Evolutionary conservation across 2,797 vertebrate species (phyloP).

Genomic region (Pempheris klunzingeri): DNA sequence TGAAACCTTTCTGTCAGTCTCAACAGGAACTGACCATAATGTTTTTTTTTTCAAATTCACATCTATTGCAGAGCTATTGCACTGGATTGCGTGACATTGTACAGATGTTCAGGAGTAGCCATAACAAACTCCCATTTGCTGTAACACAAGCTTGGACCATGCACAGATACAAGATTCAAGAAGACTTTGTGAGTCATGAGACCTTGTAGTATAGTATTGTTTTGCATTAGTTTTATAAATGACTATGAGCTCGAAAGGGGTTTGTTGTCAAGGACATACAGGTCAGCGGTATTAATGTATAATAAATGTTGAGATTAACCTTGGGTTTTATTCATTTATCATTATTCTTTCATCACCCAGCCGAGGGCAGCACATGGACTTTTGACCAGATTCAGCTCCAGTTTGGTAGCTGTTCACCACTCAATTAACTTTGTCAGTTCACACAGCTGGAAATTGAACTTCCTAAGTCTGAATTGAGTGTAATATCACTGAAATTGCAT

Average conservation of each 20-base stretch:
- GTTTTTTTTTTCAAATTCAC: no score
- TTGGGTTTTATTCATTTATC: conserved; percentile 66
- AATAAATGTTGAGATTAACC: conserved; percentile 64
- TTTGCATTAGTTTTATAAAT: conserved; percentile 32
- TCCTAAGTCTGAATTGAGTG: neutral
- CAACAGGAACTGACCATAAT: conserved; percentile 23
- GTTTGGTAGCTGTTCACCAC: conserved; percentile 16
- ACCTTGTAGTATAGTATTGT: neutral
- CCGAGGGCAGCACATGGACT: neutral
- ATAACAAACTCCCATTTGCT: conserved; percentile 46
- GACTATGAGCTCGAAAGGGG: conserved; percentile 20
- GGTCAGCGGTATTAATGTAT: conserved; percentile 26
- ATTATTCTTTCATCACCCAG: conserved; percentile 61
- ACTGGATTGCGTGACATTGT: conserved; percentile 41
- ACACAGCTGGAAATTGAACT: neutral
- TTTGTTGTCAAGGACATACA: conserved; percentile 28
- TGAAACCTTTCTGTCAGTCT: conserved; percentile 10
- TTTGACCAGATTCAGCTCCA: conserved; percentile 20
- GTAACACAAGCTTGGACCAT: conserved; percentile 7
- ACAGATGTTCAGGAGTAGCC: conserved; percentile 46
- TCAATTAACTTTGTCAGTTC: neutral
- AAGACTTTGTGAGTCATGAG: conserved; percentile 23
- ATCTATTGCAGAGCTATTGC: conserved; percentile 38
- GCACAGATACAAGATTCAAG: conserved; percentile 36
- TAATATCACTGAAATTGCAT: neutral